phyloP scores from a whole-genome alignment of 2,797 vertebrate genomes.

The Saxicola maurus region DNA sequence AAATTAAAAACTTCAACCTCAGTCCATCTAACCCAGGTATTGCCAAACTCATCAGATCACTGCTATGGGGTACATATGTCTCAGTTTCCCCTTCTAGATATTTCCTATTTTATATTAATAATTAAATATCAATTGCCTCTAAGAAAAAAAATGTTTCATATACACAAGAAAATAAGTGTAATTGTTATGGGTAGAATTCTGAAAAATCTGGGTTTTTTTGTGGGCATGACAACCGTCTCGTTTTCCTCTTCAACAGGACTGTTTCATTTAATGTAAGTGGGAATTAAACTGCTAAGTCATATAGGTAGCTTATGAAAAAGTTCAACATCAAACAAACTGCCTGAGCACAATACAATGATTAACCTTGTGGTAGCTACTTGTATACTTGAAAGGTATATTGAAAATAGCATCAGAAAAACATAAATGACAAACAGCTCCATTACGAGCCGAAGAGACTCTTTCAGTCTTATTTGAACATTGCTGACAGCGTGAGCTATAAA shows the following conservation, averaged over 20 bases:
- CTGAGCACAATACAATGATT: neutral
- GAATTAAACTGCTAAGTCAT: conserved; percentile 29
- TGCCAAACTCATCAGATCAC: neutral
- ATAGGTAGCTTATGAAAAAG: neutral
- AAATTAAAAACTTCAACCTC: neutral
- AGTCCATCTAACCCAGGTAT: neutral
- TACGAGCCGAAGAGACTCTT: neutral
- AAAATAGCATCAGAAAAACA: conserved; percentile 15
- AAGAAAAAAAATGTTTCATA: neutral
- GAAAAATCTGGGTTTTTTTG: neutral
- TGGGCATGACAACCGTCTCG: neutral
- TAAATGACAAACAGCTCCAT: conserved; percentile 16
- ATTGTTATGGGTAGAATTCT: neutral
- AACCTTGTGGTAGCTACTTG: neutral
- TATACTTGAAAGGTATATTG: neutral
- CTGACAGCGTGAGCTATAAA: conserved; percentile 9
- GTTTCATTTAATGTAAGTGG: neutral
- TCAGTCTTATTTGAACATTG: conserved; percentile 23
- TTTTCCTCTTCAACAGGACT: neutral
- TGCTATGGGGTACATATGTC: neutral
- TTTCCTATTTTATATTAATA: neutral
- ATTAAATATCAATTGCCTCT: neutral
- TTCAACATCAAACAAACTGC: neutral
- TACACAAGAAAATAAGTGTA: neutral
- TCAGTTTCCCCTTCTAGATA: neutral